Conservation (phyloP, 1,140 invertebrate species). For the Mesaphorura yosii region DNA sequence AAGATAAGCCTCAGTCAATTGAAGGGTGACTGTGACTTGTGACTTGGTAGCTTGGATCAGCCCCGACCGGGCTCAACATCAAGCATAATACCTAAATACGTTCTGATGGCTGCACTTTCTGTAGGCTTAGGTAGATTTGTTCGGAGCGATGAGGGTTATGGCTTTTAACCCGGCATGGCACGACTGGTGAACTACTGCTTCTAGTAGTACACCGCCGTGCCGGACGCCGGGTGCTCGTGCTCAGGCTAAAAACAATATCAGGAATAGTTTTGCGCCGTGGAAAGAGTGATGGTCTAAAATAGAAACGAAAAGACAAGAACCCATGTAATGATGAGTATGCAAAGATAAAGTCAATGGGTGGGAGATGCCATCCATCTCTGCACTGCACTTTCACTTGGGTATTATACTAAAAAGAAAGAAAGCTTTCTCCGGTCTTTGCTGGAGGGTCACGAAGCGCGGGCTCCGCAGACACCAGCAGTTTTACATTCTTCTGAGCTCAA, state of each 20-base stretch:
- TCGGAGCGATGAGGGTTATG: slow-evolving; percentile 12
- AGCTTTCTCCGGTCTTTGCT: background rate
- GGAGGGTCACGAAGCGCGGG: too few species aligned
- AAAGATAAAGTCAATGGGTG: slow-evolving; percentile 27
- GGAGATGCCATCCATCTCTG: background rate
- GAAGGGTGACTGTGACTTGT: too few species aligned
- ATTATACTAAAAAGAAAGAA: background rate
- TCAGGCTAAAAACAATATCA: too few species aligned
- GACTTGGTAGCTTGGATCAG: too few species aligned
- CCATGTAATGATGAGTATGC: slow-evolving; percentile 31
- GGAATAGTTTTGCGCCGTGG: too few species aligned
- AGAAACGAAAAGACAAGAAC: background rate
- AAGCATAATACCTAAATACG: too few species aligned
- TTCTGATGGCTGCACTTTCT: background rate
- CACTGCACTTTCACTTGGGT: background rate
- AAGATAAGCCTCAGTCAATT: too few species aligned
- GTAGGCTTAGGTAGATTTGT: slow-evolving; percentile 19
- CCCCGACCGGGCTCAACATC: too few species aligned
- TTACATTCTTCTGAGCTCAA: too few species aligned
- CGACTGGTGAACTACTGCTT: background rate
- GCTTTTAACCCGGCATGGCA: slow-evolving; percentile 26
- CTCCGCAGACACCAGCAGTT: too few species aligned
- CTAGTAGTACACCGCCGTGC: background rate
- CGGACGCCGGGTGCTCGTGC: too few species aligned
- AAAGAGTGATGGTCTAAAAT: background rate